Evolutionary conservation across 2,113 vertebrate genomes (phyloP).

Genomic region (Eurystomus gularis): DNA sequence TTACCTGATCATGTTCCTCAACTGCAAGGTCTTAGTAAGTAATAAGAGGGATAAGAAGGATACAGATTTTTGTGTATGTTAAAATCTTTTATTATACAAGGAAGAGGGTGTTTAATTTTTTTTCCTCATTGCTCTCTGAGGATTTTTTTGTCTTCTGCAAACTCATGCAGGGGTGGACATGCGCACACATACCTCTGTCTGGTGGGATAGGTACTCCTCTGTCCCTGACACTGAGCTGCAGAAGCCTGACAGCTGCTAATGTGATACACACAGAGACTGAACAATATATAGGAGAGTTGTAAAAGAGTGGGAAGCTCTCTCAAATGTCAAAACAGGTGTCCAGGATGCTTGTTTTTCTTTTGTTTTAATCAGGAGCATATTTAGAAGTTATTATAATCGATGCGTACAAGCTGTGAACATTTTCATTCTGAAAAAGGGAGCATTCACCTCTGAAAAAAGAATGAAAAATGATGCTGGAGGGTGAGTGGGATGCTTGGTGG

Average conservation of each 20-base stretch:
- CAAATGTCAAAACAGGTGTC: neutral
- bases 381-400: neutral
- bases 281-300: fast-evolving
- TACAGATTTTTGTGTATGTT: fast-evolving
- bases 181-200: fast-evolving
- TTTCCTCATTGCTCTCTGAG: neutral
- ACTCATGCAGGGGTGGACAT: neutral
- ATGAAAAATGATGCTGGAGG: neutral
- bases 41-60: neutral
- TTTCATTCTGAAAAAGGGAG: neutral
- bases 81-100: neutral
- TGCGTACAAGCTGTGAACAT: neutral
- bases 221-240: neutral
- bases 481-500: neutral
- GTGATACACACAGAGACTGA: neutral
- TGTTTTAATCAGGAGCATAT: neutral
- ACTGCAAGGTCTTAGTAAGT: neutral
- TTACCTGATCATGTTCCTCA: neutral
- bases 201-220: neutral
- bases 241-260: neutral
- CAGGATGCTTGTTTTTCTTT: neutral
- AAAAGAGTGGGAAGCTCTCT: neutral
- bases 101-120: no score
- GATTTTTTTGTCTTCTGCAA: neutral
- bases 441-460: neutral